Evolutionary conservation across 2,797 vertebrate species (phyloP).

Genomic region (Hydrophis major): DNA sequence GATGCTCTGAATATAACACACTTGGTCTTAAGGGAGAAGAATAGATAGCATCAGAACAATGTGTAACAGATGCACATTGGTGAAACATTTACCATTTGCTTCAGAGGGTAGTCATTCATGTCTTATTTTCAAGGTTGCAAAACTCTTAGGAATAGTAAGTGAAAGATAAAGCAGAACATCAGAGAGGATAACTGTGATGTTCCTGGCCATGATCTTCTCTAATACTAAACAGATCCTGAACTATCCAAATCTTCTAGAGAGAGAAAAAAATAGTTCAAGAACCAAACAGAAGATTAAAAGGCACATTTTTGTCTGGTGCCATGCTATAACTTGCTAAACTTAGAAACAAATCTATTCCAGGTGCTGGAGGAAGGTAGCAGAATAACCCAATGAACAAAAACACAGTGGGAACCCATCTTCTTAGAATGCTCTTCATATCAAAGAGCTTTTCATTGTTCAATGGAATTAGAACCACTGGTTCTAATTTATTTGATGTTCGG

Average conservation of each 20-base stretch:
- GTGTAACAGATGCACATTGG: not conserved
- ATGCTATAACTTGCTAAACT: not conserved
- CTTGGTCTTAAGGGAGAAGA: conserved; percentile 1
- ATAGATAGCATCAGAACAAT: not conserved
- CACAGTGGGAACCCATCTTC: not conserved
- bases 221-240: not conserved
- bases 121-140: conserved; percentile 14
- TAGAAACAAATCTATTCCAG: not conserved
- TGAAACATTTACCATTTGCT: conserved; percentile 27
- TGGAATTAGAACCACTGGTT: not conserved
- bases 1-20: conserved; percentile 11
- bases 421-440: not conserved
- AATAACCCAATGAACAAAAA: not conserved
- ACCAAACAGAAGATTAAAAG: not conserved
- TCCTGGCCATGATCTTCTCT: not conserved
- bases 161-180: not conserved
- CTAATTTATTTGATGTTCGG: not conserved
- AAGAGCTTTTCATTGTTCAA: not conserved
- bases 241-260: not conserved
- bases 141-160: not conserved
- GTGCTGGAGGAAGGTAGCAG: not conserved
- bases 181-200: not conserved
- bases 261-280: not conserved
- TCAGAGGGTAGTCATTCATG: conserved; percentile 31
- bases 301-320: not conserved